These are phyloP conservation scores for Nannobrachium achirus DNA, from an alignment of 2,113 vertebrate species.

Conservation along the genomic window DNA sequence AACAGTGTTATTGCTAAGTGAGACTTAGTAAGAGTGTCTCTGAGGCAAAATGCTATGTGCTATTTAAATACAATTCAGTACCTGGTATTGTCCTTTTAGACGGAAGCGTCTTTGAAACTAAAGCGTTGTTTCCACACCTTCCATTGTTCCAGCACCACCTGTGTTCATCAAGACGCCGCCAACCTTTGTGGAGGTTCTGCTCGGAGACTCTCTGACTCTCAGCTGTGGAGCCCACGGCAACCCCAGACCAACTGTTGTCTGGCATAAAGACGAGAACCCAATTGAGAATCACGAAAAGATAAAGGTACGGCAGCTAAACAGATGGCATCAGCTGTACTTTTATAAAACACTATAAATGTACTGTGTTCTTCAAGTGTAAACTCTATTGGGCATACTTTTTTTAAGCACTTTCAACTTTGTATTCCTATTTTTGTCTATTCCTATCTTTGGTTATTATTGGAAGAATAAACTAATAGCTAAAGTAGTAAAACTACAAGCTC, in stretches of 20 bases:
- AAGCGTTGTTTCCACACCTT: not conserved
- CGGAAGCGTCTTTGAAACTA: not conserved
- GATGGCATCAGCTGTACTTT: slow-evolving; percentile 44
- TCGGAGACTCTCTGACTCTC: slow-evolving; percentile 83
- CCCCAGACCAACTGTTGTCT: slow-evolving; percentile 87
- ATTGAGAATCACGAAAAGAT: slow-evolving; percentile 81
- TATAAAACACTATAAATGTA: slow-evolving; percentile 35
- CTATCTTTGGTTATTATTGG: no score
- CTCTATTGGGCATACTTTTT: no score
- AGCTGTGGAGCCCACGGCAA: slow-evolving; percentile 89
- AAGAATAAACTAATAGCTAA: no score
- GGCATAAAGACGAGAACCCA: slow-evolving; percentile 84
- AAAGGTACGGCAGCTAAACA: slow-evolving; percentile 77
- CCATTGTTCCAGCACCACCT: slow-evolving; percentile 84
- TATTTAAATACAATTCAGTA: not conserved
- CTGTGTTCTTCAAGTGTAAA: no score
- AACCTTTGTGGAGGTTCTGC: slow-evolving; percentile 84
- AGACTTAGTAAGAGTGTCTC: no score
- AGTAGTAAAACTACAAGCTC: no score
- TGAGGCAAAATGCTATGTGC: no score
- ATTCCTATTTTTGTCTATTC: no score
- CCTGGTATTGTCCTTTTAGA: not conserved
- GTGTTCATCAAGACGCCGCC: slow-evolving; percentile 89
- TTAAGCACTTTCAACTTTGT: no score
- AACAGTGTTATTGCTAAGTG: no score